Percentiles rank a stretch among this genome's conserved stretches.
phyloP scores from a whole-genome alignment of 1,140 invertebrate species.

The Caenorhabditis brenneri region DNA sequence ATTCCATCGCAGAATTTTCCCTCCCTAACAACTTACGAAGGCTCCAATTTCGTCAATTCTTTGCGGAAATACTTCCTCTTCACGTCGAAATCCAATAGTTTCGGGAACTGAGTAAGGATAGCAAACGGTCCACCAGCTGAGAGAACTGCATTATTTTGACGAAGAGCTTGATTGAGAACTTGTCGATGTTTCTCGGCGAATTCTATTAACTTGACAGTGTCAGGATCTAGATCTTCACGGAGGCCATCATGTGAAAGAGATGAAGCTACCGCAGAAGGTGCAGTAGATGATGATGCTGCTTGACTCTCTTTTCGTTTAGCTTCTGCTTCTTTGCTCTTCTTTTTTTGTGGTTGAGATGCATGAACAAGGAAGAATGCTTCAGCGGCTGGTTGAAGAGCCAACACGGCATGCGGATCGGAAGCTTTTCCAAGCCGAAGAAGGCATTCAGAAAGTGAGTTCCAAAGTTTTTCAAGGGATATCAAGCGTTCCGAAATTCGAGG shows the following conservation, averaged over 20 bases:
- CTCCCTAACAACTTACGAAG: slow-evolving; percentile 14
- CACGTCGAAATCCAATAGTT: slow-evolving; percentile 89
- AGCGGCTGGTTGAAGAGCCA: slow-evolving; percentile 88
- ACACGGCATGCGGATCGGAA: slow-evolving; percentile 88
- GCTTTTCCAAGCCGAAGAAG: slow-evolving; percentile 83
- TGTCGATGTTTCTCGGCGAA: slow-evolving; percentile 82
- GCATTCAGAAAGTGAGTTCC: slow-evolving; percentile 83
- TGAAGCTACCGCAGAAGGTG: slow-evolving; percentile 67
- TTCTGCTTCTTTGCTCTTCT: slow-evolving; percentile 71
- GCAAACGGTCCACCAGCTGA: slow-evolving; percentile 84
- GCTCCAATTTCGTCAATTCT: slow-evolving; percentile 64
- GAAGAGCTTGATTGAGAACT: slow-evolving; percentile 88
- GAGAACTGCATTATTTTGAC: slow-evolving; percentile 83
- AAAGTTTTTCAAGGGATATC: slow-evolving; percentile 74
- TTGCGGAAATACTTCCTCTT: slow-evolving; percentile 85
- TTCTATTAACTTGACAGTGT: slow-evolving; percentile 61
- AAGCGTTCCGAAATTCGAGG: slow-evolving; percentile 17
- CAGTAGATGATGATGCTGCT: not conserved
- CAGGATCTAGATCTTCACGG: slow-evolving; percentile 75
- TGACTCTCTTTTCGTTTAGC: slow-evolving; percentile 59
- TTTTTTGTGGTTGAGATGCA: slow-evolving; percentile 54
- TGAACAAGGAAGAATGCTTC: slow-evolving; percentile 74
- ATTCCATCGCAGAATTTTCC: no score
- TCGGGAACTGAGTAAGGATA: slow-evolving; percentile 86
- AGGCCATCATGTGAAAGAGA: slow-evolving; percentile 77